Evolutionary conservation across 2,113 vertebrate species (phyloP).

Genomic region (human): GRCh38 chr2:50164001-50164500

Average conservation of each 20-base stretch:
- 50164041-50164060: constrained; percentile 57
- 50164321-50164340: background rate
- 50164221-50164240: constrained; percentile 47
- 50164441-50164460: background rate
- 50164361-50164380: background rate
- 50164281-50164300: background rate
- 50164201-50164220: constrained; percentile 67
- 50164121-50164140: constrained; percentile 73
- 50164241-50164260: constrained; percentile 15
- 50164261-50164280: background rate
- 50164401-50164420: background rate
- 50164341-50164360: background rate
- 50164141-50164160: constrained; percentile 70
- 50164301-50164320: background rate
- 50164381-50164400: background rate
- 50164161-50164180: constrained; percentile 67
- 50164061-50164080: constrained; percentile 63
- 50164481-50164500: background rate
- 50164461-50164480: background rate
- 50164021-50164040: constrained; percentile 52
- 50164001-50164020: background rate
- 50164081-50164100: constrained; percentile 72
- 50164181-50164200: constrained; percentile 54
- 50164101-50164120: constrained; percentile 74
- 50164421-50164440: background rate